Evolutionary conservation across 30 jellyfish, hydroid and myxozoan species (phyloP).

Genomic region (Hydra vulgaris): DNA sequence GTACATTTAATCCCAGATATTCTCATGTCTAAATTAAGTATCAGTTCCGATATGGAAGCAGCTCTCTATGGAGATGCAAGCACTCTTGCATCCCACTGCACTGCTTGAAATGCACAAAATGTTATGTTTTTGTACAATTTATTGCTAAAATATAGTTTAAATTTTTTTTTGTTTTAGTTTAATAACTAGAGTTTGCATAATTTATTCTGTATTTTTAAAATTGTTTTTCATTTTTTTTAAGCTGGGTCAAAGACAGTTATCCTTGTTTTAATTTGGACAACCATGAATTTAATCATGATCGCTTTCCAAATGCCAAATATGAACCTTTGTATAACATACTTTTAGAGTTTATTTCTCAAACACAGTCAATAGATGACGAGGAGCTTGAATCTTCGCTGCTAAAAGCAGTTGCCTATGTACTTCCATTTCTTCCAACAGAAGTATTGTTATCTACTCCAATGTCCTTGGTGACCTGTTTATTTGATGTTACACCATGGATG

Average conservation of each 20-base stretch:
- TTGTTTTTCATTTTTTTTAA: neutral
- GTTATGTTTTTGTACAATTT: too few species aligned
- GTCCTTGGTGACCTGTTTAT: constrained; percentile 34
- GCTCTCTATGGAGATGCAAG: too few species aligned
- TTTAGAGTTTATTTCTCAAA: neutral
- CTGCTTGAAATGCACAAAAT: too few species aligned
- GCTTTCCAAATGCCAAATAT: constrained; percentile 22
- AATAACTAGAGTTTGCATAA: too few species aligned
- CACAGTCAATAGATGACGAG: neutral
- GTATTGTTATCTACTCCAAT: constrained; percentile 32
- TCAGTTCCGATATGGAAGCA: too few species aligned
- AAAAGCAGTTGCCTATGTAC: constrained; percentile 48
- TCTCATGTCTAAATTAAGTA: too few species aligned
- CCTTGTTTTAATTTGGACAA: constrained; percentile 10
- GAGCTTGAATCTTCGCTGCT: constrained; percentile 17
- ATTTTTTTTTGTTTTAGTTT: too few species aligned
- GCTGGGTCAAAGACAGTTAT: constrained; percentile 22
- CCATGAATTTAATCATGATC: neutral
- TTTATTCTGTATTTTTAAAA: neutral
- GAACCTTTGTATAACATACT: constrained; percentile 1
- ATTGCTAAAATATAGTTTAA: too few species aligned
- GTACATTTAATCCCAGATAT: too few species aligned
- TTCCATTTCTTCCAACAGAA: constrained; percentile 48
- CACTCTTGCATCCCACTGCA: too few species aligned
- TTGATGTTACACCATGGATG: constrained; percentile 11